Base-by-base conservation (phyloP, 2,113 vertebrate genomes). In the Trematocara macrostoma region DNA sequence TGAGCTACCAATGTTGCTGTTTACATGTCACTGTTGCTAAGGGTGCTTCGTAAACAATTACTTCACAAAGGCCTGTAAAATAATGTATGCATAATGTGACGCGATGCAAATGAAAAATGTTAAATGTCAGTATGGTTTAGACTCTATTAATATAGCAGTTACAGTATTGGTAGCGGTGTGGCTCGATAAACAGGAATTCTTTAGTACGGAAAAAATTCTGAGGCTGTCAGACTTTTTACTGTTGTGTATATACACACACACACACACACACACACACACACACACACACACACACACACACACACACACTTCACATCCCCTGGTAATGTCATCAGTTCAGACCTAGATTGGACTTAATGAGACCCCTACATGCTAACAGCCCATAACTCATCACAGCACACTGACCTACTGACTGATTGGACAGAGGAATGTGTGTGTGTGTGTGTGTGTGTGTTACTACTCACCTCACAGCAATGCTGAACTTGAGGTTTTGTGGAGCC, bases 321-420 rank as follows among this genome's bases (percentile, higher is more conserved):
- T 56, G 67, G 20, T 76, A 88, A 78, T 91, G 88, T 91, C 86
- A 84, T 89, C 89, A 79, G 86, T 83, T 57, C 40, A 84, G 85
- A 90, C 82, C 56, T 85, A 92, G 89, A 92, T 92, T 89, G 85
- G 84, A 90, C 78, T 76, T 92, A 91, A 94, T 91, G 93, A 90
- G 90, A 84, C 52, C 16, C 9, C 82, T 82, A 84, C 82, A 35
- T 84, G 69, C 78, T 82, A 51, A 34, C 85, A 89, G 64, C 42
- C 80, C 86, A 82, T 92, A 86, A 83, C 80, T 90, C 90, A 84
- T 40, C 83, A 71, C 79, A 86, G 74, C 89, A 84, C 15, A 87
- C 80, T 89, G 74, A 88, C 90, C 83, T 69, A 91, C 90, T 87
- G 88, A 91, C 86, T 82, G 84, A 88, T 81, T 79, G 76, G 51